Conservation (phyloP, 2,113 vertebrate genomes). For the Corythornis madagascariensis region DNA sequence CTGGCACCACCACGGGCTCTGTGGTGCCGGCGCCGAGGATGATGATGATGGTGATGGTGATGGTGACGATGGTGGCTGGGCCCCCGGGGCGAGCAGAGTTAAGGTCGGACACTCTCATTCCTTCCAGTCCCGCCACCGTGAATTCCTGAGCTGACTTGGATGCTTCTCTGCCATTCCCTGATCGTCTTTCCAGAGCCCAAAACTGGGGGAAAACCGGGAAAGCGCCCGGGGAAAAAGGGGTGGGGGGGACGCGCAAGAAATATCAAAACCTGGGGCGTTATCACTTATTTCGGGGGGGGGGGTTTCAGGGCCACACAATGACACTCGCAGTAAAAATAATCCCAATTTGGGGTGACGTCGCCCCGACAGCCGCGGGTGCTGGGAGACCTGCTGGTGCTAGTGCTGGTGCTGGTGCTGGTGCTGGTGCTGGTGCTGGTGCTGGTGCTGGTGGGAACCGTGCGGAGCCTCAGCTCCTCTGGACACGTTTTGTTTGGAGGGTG, state of each 20-base stretch:
- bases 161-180: neutral
- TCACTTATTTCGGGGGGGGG: no score
- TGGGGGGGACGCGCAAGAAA: no score
- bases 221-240: neutral
- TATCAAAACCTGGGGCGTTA: no score
- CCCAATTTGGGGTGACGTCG: neutral
- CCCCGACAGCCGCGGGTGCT: no score
- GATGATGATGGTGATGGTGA: neutral
- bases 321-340: no score
- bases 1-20: no score
- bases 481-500: neutral
- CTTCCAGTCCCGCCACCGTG: neutral
- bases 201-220: neutral
- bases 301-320: no score
- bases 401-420: no score
- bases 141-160: conserved; percentile 9
- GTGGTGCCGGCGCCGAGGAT: fast-evolving
- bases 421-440: no score
- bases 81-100: neutral
- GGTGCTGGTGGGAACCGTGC: neutral
- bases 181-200: neutral
- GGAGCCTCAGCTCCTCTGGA: neutral
- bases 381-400: no score
- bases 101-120: conserved; percentile 1
- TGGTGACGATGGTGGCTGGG: neutral